phyloP scores from a whole-genome alignment of 1,140 invertebrate species.

The Mizuhopecten yessoensis region DNA sequence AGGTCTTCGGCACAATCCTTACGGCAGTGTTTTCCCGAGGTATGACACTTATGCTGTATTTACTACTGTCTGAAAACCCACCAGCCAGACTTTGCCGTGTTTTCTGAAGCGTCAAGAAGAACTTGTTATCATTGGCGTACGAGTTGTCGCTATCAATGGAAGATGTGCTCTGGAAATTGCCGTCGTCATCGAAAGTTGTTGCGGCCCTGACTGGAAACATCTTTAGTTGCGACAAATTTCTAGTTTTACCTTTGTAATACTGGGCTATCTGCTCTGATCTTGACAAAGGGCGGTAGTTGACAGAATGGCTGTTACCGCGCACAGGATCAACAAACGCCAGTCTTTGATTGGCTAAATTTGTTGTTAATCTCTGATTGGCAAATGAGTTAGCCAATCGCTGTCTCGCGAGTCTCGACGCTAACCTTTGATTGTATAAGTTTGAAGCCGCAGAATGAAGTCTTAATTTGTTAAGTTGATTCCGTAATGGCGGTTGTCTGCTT shows the following conservation, averaged over 20 bases:
- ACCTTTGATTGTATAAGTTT: neutral
- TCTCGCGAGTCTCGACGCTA: neutral
- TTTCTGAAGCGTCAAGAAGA: neutral
- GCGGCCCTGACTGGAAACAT: neutral
- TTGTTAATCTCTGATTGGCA: neutral
- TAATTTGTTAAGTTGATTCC: neutral
- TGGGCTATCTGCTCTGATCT: neutral
- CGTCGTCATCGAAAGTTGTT: neutral
- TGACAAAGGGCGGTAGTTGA: neutral
- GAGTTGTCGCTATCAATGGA: neutral
- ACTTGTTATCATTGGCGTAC: neutral
- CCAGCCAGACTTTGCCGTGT: neutral
- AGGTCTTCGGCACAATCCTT: neutral
- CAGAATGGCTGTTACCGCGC: neutral
- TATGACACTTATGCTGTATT: neutral
- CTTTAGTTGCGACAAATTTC: neutral
- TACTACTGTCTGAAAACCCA: neutral
- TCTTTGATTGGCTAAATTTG: slow-evolving; percentile 16
- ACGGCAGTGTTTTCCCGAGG: neutral
- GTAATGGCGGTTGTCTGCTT: neutral
- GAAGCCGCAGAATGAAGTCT: neutral
- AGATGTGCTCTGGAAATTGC: neutral
- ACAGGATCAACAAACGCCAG: neutral
- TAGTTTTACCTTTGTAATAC: neutral
- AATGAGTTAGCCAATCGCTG: slow-evolving; percentile 15